A percentile compares a stretch with the other conserved stretches of the same genome.
Conservation (phyloP, 1,140 invertebrate genomes). For the Pachypeltis micranthus region DNA sequence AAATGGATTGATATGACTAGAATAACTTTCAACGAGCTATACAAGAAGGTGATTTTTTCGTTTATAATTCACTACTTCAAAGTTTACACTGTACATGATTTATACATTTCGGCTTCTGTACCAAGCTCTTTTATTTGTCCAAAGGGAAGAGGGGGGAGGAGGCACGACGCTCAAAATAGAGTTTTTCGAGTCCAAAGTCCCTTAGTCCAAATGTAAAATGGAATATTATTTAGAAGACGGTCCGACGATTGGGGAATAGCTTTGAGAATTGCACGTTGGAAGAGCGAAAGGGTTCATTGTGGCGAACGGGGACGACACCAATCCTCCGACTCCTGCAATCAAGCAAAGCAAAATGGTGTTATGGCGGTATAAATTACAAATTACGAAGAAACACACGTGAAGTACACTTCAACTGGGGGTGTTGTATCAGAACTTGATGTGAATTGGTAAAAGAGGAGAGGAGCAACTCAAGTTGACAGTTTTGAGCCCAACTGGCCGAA, state of each 20-base stretch:
- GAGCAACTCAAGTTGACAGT: too few species aligned
- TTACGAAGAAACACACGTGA: too few species aligned
- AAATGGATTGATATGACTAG: not conserved
- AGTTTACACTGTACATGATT: constrained; percentile 1
- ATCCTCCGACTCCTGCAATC: constrained; percentile 51
- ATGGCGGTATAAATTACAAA: not conserved
- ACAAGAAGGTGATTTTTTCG: not conserved
- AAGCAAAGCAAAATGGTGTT: constrained; percentile 12
- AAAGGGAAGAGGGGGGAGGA: not conserved
- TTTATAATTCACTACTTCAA: not conserved
- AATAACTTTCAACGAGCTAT: not conserved
- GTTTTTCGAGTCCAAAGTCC: not conserved
- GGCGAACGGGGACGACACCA: constrained; percentile 68
- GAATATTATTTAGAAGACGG: constrained; percentile 57
- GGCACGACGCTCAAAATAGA: not conserved
- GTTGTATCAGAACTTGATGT: too few species aligned
- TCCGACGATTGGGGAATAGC: constrained; percentile 72
- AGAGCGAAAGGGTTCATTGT: constrained; percentile 82
- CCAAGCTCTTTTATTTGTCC: not conserved
- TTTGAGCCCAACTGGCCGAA: too few species aligned
- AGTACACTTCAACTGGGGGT: too few species aligned
- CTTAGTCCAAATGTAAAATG: not conserved
- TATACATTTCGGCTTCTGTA: not conserved
- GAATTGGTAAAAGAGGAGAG: too few species aligned
- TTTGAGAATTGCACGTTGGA: constrained; percentile 73